A percentile compares a stretch with the other conserved stretches of the same genome.
Evolutionary conservation across 2,797 vertebrate species (phyloP).

Genomic region (Balearica regulorum): DNA sequence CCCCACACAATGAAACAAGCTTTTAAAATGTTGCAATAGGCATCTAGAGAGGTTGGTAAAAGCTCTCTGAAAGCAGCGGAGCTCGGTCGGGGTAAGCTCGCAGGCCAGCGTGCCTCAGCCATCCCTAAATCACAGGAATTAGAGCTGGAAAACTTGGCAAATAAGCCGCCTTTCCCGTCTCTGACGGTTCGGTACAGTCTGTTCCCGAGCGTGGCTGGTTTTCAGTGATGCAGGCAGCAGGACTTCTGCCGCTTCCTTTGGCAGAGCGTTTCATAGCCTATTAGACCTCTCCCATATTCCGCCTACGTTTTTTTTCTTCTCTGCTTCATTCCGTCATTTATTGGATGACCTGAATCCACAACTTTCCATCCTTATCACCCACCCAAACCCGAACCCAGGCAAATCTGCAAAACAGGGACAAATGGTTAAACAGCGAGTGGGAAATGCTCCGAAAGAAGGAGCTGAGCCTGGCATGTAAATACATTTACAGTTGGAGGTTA

Average conservation of each 20-base stretch:
- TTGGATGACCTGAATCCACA: neutral
- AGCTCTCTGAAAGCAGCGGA: neutral
- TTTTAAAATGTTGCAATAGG: neutral
- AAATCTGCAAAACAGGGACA: neutral
- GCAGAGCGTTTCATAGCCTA: neutral
- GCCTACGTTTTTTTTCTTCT: neutral
- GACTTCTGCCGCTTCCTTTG: constrained; percentile 33
- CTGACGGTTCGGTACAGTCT: neutral
- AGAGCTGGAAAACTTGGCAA: neutral
- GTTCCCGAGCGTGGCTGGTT: neutral
- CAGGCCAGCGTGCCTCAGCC: neutral
- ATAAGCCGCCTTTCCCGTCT: neutral
- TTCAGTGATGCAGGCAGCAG: constrained; percentile 3
- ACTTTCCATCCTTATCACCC: neutral
- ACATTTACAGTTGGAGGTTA: constrained; percentile 1
- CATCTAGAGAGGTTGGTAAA: neutral
- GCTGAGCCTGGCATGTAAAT: neutral
- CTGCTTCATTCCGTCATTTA: neutral
- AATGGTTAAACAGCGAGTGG: neutral
- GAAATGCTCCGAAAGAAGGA: neutral
- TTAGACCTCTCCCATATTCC: neutral
- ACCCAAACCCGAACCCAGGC: neutral
- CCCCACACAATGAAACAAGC: fast-evolving
- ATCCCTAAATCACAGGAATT: neutral
- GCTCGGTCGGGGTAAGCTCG: neutral